Percentiles rank a stretch among this genome's conserved stretches.
Evolutionary conservation across 2,113 vertebrate genomes (phyloP).

Genomic region (Xenus cinereus): DNA sequence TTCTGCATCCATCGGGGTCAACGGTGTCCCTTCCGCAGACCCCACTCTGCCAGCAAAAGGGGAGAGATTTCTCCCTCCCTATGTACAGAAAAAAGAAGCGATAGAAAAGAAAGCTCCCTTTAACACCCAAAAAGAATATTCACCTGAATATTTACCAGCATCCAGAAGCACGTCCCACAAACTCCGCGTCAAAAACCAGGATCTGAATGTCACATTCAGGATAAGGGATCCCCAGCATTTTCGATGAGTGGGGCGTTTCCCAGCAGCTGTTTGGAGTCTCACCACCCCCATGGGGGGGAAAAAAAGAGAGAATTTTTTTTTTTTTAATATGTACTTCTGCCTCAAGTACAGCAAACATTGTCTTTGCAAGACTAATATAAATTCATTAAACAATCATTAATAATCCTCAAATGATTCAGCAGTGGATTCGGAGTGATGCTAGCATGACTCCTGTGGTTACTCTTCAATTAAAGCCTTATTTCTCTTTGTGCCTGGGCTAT

Average conservation of each 20-base stretch:
- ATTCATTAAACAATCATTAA: not conserved
- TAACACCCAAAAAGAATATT: not conserved
- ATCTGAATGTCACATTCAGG: not conserved
- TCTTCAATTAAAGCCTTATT: not conserved
- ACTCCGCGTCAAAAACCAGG: rapidly evolving
- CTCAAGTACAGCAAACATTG: not conserved
- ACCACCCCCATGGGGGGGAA: no score
- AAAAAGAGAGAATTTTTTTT: not conserved
- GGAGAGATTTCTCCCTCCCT: not conserved
- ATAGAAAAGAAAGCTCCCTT: not conserved
- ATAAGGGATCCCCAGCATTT: not conserved
- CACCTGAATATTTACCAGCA: not conserved
- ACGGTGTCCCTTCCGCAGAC: not conserved
- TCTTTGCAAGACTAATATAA: not conserved
- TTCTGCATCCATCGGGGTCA: rapidly evolving
- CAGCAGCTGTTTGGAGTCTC: not conserved
- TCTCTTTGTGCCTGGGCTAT: not conserved
- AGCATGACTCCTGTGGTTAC: not conserved
- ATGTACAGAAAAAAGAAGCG: not conserved
- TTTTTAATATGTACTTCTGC: not conserved
- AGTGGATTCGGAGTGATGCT: not conserved
- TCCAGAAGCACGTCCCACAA: not conserved
- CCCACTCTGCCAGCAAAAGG: not conserved
- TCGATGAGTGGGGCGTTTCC: not conserved
- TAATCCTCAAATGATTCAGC: not conserved